Percentiles rank a stretch among this genome's conserved stretches.
Conservation (phyloP, 2,888 invertebrate species). For the Portevinia maculata region DNA sequence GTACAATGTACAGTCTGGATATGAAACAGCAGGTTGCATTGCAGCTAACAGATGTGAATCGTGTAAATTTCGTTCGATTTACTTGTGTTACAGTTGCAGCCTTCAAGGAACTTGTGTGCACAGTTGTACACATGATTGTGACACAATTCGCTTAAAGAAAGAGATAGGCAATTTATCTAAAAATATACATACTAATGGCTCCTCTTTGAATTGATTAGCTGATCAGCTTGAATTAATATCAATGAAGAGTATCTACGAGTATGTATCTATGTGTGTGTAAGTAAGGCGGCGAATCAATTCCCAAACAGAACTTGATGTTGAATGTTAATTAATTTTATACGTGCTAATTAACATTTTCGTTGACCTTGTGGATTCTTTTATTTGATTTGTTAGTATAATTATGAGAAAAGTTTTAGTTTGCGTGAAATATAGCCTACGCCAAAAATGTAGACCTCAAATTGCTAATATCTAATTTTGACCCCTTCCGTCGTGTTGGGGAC, state of each 20-base stretch:
- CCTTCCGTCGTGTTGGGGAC: no score
- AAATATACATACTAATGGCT: constrained; percentile 8
- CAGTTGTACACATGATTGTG: constrained; percentile 24
- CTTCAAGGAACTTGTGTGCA: constrained; percentile 28
- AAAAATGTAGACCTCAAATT: no score
- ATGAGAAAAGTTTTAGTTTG: background rate
- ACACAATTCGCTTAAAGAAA: constrained; percentile 18
- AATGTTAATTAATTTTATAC: constrained; percentile 35
- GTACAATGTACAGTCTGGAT: background rate
- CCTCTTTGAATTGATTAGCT: constrained; percentile 35
- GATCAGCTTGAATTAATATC: constrained; percentile 17
- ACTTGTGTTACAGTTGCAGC: background rate
- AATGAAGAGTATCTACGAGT: background rate
- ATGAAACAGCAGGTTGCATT: constrained; percentile 53
- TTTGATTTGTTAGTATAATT: constrained; percentile 17
- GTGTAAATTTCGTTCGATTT: constrained; percentile 54
- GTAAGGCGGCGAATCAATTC: constrained; percentile 18
- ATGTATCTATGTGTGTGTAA: background rate
- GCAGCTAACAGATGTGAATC: constrained; percentile 44
- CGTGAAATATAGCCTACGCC: background rate
- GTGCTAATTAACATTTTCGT: constrained; percentile 22
- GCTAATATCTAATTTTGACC: no score
- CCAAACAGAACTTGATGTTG: constrained; percentile 20
- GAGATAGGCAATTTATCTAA: background rate
- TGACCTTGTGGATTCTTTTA: constrained; percentile 21